Percentiles rank a stretch among this genome's conserved stretches.
Evolutionary conservation across 2,113 vertebrate species (phyloP).

Genomic region (Brachypteracias leptosomus): DNA sequence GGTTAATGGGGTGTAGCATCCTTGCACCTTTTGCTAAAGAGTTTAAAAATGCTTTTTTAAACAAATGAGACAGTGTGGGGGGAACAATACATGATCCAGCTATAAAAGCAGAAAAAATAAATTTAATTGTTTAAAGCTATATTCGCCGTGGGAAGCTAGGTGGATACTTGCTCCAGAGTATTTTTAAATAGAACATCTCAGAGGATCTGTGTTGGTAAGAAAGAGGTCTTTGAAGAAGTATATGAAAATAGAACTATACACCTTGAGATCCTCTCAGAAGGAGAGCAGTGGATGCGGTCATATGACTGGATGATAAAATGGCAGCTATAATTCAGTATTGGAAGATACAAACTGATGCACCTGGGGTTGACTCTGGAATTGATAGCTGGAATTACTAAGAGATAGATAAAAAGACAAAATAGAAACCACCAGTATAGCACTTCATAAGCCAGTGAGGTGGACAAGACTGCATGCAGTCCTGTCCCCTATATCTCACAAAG

Average conservation of each 20-base stretch:
- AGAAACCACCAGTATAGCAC: neutral
- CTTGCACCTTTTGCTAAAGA: neutral
- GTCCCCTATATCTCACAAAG: neutral
- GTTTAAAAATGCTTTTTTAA: neutral
- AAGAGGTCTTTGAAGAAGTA: neutral
- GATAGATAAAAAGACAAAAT: neutral
- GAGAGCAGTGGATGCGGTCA: too few species aligned
- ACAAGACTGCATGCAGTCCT: neutral
- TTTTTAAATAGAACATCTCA: neutral
- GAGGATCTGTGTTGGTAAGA: neutral
- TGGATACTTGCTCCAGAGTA: neutral
- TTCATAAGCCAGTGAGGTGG: neutral
- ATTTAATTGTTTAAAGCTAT: neutral
- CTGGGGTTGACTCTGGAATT: neutral
- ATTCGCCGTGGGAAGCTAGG: neutral
- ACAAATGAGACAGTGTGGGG: neutral
- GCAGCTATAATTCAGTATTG: neutral
- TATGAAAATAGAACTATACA: too few species aligned
- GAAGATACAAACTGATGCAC: neutral
- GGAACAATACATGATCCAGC: neutral
- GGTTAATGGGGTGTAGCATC: neutral
- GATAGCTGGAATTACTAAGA: neutral
- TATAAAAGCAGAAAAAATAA: neutral
- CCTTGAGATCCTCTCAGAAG: too few species aligned
- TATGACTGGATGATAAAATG: neutral